Evolutionary conservation across 2,888 invertebrate species (phyloP), one percentile per base, ranked within the genome.

Genomic region (Ichneumon xanthorius): DNA sequence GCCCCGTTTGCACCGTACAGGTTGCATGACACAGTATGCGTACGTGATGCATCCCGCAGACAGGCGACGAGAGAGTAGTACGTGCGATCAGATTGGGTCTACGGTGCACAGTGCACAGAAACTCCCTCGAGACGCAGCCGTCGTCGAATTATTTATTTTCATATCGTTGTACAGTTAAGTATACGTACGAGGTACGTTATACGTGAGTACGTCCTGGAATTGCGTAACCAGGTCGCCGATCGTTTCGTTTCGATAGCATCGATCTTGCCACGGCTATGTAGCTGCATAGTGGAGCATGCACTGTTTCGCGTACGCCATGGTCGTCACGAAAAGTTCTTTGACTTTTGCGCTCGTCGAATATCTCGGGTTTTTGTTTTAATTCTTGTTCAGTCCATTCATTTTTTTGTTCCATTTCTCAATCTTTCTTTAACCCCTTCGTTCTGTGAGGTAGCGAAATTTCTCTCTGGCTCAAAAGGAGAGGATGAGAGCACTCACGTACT

Each of bases 221-320:
- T 82, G 82, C 82, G 78, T 78, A 82, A 82, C 72, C 72, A 61
- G 82, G 72, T 77, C 77, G 67, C 55, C 48, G 77, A 82, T 82
- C 72, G 67, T 78, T 78, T 78, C 78, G 72, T 67, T 72, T 78
- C 65, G 80, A 80, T 80, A 80, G 65, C 65, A 80, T 80, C 80
- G 72, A 80, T 80, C 73, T 70, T 19, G 30, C 63, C 2, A 1
- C 33, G 53, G 26, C 19, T 65, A 48, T 71, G 65, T 70, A 19
- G 16, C 19, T 14, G 26, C n/a, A 53, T 22, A 67, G 33, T 22
- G 40, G 11, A 4, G 67, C 53, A 33, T 37, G 40, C 22, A 33
- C 33, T 22, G 26, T 53, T 55, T 37, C 19, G 11, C n/a, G 58
- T 50, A 11, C 6, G 48, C 19, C 26, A 33, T 37, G 4, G 65